Evolutionary conservation across 2,888 invertebrate species (phyloP).

Genomic region (Dicyrtoma fusca): DNA sequence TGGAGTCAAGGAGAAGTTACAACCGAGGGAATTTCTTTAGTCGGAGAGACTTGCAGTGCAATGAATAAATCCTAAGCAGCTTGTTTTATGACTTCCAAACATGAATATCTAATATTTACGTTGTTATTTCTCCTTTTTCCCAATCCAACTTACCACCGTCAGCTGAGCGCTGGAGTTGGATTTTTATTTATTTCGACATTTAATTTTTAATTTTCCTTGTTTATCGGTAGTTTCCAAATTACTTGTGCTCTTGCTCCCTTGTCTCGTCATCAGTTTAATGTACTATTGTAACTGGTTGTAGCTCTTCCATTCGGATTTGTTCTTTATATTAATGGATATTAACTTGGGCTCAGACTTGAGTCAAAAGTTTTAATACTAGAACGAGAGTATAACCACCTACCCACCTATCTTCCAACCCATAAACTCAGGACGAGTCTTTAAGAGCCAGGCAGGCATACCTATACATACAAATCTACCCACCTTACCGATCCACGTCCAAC

Average conservation of each 20-base stretch:
- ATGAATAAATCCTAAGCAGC: slow-evolving; percentile 38
- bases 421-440: too few relatives aligned
- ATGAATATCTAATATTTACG: slow-evolving; percentile 41
- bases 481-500: too few relatives aligned
- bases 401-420: too few relatives aligned
- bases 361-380: too few relatives aligned
- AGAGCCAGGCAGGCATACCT: too few relatives aligned
- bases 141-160: neutral
- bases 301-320: neutral
- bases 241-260: slow-evolving; percentile 3
- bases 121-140: slow-evolving; percentile 9
- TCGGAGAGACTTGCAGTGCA: neutral
- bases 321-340: neutral
- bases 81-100: slow-evolving; percentile 38
- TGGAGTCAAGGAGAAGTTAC: neutral
- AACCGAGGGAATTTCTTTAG: too few relatives aligned
- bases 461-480: too few relatives aligned
- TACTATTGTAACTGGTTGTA: too few relatives aligned
- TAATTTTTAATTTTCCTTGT: slow-evolving; percentile 38
- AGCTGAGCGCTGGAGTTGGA: neutral
- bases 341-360: neutral
- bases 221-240: slow-evolving; percentile 31
- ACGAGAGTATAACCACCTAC: too few relatives aligned
- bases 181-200: slow-evolving; percentile 40
- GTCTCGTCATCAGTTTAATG: too few relatives aligned